Base-by-base conservation (phyloP, 2,113 vertebrate genomes). In the Gnathonemus echidnorhynchus region DNA sequence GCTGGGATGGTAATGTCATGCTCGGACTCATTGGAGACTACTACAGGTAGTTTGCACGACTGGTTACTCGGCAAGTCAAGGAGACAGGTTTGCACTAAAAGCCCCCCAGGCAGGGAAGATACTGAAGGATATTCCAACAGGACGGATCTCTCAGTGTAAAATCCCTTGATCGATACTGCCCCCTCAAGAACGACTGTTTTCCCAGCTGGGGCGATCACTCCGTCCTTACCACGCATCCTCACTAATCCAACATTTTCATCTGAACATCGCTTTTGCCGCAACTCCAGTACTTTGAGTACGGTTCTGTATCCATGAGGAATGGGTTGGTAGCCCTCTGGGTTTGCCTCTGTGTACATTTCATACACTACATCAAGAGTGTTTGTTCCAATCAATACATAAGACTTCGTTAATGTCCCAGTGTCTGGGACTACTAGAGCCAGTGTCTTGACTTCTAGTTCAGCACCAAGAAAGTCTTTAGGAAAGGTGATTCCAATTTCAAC, bases 1-100 rank as follows among this genome's bases (percentile, higher is more conserved):
- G 88, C 62, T 85, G 88, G 88, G 11, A 92, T 84, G 50, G 88
- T 80, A 1, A 92, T 74, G 62, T 90, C 53, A 56, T 92, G 91
- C 52, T 53, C 52, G 19, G 52, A 53, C 52, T 53, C 52, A 53
- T 19, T 53, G 15, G 52, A 53, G 52, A 53, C 52, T 19, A 53
- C 52, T 53, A 53, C 52, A 53, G 52, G 52, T 53, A 53, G 52
- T 53, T 53, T 53, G 52, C 52, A 53, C 1, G 52, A 53, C 52
- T 53, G 52, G 52, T 21, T 85, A 21, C 27, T 53, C 15, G 89
- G 74, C 4, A 89, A 21, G 2, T 50, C 53, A 50, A 91, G 35
- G 1, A 91, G 83, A 77, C 88, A 21, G 35, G 77, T 9, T 77
- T 88, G 87, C 15, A 91, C 35, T n/a, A 91, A 13, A 31, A 91